These are phyloP conservation scores for Ichneumon xanthorius DNA, from an alignment of 2,888 invertebrate species.

Conservation along the genomic window DNA sequence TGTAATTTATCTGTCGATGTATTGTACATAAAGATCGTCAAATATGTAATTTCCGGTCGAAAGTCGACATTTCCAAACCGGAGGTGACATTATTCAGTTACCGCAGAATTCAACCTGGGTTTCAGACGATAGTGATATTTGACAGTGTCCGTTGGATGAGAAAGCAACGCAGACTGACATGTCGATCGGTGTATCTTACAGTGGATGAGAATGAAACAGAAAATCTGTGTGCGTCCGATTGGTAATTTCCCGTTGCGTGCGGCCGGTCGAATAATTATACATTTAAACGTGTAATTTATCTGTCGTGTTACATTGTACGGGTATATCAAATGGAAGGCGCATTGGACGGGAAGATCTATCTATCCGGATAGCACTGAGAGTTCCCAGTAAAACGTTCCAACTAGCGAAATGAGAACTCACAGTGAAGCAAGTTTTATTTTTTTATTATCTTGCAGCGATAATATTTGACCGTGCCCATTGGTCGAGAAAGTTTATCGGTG, in stretches of 20 bases:
- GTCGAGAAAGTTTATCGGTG: not conserved
- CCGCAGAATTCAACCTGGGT: not conserved
- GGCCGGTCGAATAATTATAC: not conserved
- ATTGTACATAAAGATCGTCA: not conserved
- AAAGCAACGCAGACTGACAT: too few relatives aligned
- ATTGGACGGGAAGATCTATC: not conserved
- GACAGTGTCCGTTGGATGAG: too few relatives aligned
- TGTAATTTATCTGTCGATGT: not conserved
- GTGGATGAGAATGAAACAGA: too few relatives aligned
- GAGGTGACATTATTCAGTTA: too few relatives aligned
- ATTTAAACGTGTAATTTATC: not conserved
- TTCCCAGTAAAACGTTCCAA: too few relatives aligned
- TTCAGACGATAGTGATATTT: not conserved
- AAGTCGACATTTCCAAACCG: too few relatives aligned
- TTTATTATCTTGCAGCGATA: not conserved
- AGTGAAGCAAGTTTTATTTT: not conserved
- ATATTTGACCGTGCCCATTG: constrained; percentile 5
- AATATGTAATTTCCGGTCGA: not conserved
- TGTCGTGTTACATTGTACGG: not conserved
- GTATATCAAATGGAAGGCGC: not conserved
- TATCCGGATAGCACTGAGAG: not conserved
- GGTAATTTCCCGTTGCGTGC: too few relatives aligned
- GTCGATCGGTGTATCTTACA: too few relatives aligned
- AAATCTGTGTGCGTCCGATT: too few relatives aligned
- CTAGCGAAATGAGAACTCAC: too few relatives aligned